These are phyloP conservation scores for Mirounga angustirostris DNA, from an alignment of 2,113 vertebrate genomes.

Conservation along the genomic window DNA sequence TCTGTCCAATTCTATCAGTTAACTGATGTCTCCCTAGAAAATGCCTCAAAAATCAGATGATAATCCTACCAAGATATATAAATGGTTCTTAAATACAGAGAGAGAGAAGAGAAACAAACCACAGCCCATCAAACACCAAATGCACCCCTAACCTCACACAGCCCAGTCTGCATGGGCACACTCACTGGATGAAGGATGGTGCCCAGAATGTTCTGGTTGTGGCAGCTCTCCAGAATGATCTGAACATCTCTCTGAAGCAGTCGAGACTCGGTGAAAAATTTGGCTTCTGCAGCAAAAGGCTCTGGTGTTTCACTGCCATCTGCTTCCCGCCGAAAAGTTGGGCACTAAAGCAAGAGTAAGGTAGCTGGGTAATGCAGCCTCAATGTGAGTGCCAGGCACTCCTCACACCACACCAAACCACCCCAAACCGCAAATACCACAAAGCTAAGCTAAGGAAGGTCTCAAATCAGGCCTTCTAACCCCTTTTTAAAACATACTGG, in stretches of 20 bases:
- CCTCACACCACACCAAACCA: neutral
- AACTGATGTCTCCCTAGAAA: neutral
- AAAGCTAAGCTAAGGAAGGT: neutral
- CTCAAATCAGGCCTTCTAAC: neutral
- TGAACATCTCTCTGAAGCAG: conserved; percentile 98
- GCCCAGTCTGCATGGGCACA: neutral
- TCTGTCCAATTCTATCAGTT: neutral
- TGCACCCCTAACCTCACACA: accelerated
- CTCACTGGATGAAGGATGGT: conserved; percentile 97
- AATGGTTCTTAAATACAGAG: neutral
- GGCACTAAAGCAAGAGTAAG: conserved; percentile 88
- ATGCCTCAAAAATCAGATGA: neutral
- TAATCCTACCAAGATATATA: neutral
- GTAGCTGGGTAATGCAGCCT: neutral
- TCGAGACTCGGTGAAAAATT: conserved; percentile 98
- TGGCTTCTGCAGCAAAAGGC: conserved; percentile 96
- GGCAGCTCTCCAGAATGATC: conserved; percentile 98
- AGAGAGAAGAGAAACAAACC: neutral
- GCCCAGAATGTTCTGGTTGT: conserved; percentile 97
- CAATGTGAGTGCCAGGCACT: neutral
- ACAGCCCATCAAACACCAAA: neutral
- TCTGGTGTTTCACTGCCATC: conserved; percentile 94
- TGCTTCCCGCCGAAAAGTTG: conserved; percentile 95
- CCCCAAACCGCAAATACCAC: neutral
- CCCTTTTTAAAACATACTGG: conserved; percentile 16